These are phyloP conservation scores for Molothrus aeneus DNA, from an alignment of 2,797 vertebrate species.

Conservation along the genomic window DNA sequence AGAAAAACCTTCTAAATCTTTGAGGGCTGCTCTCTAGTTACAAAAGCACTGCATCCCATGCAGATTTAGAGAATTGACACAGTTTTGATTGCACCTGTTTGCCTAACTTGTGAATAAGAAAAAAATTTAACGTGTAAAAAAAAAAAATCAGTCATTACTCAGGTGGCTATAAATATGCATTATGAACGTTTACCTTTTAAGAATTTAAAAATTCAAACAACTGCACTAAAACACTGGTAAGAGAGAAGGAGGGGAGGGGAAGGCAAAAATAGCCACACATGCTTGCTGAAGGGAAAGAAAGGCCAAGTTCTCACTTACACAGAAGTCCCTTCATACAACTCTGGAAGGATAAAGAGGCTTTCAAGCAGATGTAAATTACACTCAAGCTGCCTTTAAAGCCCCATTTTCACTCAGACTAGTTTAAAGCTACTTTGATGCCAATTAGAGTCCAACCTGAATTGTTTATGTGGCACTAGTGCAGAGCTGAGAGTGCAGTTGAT, in stretches of 20 bases:
- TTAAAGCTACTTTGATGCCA: constrained; percentile 49
- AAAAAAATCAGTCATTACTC: neutral
- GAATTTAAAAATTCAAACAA: neutral
- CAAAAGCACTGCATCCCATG: neutral
- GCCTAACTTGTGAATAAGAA: neutral
- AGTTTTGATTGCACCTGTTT: neutral
- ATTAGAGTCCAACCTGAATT: constrained; percentile 42
- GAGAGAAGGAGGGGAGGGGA: neutral
- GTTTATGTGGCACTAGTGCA: neutral
- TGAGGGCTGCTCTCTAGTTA: neutral
- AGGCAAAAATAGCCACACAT: neutral
- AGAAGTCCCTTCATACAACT: constrained; percentile 36
- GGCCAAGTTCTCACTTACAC: constrained; percentile 33
- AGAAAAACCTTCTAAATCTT: neutral
- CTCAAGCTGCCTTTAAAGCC: constrained; percentile 22
- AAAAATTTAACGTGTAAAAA: neutral
- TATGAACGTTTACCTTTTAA: neutral
- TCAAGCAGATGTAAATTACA: constrained; percentile 58
- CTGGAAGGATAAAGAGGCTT: constrained; percentile 50
- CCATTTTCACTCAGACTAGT: constrained; percentile 34
- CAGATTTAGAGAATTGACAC: neutral
- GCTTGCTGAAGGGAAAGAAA: neutral
- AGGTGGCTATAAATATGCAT: neutral
- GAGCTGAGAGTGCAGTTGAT: neutral
- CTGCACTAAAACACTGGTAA: neutral